Evolutionary conservation across 2,888 invertebrate species (phyloP).

Genomic region (Acronicta alni): DNA sequence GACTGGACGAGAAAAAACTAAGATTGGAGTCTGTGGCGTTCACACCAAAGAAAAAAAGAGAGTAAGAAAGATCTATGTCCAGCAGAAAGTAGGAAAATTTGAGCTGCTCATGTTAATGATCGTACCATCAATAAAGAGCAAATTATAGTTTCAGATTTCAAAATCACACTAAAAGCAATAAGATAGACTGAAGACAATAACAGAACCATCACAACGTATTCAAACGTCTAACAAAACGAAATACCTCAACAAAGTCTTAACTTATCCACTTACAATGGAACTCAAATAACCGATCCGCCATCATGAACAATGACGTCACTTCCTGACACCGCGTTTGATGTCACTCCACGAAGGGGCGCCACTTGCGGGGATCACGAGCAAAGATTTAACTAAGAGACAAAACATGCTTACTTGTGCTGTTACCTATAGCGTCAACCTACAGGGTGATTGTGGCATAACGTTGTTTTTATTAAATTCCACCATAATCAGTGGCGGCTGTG

Average conservation of each 20-base stretch:
- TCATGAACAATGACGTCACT: slow-evolving; percentile 66
- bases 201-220: neutral
- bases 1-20: no score
- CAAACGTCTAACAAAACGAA: slow-evolving; percentile 11
- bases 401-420: slow-evolving; percentile 81
- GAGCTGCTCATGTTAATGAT: no score
- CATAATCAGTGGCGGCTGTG: no score
- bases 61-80: no score
- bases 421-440: slow-evolving; percentile 70
- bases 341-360: slow-evolving; percentile 59
- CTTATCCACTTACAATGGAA: slow-evolving; percentile 34
- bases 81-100: no score
- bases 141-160: no score
- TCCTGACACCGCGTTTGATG: slow-evolving; percentile 76
- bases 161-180: no score
- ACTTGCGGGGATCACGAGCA: slow-evolving; percentile 74
- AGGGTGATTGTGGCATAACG: slow-evolving; percentile 57
- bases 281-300: slow-evolving; percentile 51
- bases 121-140: no score
- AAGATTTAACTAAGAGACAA: slow-evolving; percentile 83
- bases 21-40: no score
- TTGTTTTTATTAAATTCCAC: no score
- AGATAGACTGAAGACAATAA: neutral
- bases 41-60: no score
- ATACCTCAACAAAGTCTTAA: slow-evolving; percentile 30